A percentile compares a stretch with the other conserved stretches of the same genome.
phyloP scores from a whole-genome alignment of 1,140 invertebrate species.

The Plectrocnemia conspersa region DNA sequence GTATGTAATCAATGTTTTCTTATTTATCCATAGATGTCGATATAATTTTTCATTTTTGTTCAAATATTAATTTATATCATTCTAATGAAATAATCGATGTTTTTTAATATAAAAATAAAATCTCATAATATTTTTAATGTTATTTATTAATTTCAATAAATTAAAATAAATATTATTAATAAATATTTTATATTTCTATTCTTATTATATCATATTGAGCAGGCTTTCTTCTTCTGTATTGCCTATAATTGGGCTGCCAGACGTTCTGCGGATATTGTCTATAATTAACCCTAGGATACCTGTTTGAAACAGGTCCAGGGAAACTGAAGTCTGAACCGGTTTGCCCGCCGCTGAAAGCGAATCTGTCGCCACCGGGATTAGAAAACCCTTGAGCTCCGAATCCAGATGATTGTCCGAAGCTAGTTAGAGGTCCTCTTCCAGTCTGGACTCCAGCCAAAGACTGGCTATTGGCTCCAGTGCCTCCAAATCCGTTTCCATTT shows the following conservation, averaged over 20 bases:
- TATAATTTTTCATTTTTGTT: neutral
- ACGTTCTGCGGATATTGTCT: neutral
- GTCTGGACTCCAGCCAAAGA: constrained; percentile 14
- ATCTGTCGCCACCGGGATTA: constrained; percentile 2
- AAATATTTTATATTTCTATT: constrained; percentile 25
- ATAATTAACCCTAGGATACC: constrained; percentile 2
- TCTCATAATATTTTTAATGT: neutral
- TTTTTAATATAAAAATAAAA: neutral
- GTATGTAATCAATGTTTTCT: constrained; percentile 6
- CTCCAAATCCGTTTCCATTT: constrained; percentile 21
- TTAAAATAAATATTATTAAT: neutral
- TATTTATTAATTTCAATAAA: neutral
- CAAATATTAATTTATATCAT: neutral
- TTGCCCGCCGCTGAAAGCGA: neutral
- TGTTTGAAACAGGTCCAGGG: constrained; percentile 22
- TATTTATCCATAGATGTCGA: constrained; percentile 2
- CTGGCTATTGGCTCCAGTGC: constrained; percentile 24
- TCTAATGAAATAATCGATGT: neutral
- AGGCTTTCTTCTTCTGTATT: constrained; percentile 11
- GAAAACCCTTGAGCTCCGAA: too few species aligned
- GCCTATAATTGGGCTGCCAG: neutral
- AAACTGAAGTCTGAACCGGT: constrained; percentile 14
- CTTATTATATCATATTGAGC: constrained; percentile 25
- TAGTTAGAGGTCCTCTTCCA: constrained; percentile 5
- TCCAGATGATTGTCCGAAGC: constrained; percentile 9